Evolutionary conservation across 2,113 vertebrate genomes (phyloP).

Genomic region (Calidris pygmaea): DNA sequence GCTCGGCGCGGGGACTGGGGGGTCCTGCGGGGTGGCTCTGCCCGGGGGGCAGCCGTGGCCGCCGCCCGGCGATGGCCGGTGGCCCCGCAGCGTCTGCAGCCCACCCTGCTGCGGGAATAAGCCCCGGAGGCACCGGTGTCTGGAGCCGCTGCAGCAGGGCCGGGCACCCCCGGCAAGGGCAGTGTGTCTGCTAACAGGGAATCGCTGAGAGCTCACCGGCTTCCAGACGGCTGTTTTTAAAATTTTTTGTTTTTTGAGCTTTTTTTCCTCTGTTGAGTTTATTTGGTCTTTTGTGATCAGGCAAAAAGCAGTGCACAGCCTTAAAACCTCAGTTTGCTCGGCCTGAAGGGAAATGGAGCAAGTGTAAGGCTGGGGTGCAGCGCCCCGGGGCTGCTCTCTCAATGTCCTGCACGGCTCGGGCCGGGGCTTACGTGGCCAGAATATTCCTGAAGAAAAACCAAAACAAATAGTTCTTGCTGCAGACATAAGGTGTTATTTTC

Average conservation of each 20-base stretch:
- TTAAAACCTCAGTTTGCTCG: not conserved
- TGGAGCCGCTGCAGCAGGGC: rapidly evolving
- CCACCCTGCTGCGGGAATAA: rapidly evolving
- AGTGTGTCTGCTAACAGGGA: rapidly evolving
- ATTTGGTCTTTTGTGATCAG: not conserved
- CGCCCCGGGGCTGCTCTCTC: not conserved
- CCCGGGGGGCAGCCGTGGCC: too few relatives aligned
- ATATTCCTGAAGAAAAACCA: not conserved
- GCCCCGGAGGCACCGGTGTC: rapidly evolving
- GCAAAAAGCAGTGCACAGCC: rapidly evolving
- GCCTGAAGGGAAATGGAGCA: not conserved
- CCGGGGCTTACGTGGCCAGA: not conserved
- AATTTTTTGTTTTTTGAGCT: not conserved
- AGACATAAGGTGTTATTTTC: not conserved
- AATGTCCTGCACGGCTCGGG: not conserved
- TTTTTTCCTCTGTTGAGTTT: not conserved
- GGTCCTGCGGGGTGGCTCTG: not conserved
- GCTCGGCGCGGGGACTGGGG: not conserved
- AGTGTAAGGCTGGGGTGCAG: rapidly evolving
- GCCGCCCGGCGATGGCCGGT: not conserved
- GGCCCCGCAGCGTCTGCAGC: not conserved
- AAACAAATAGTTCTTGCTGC: not conserved
- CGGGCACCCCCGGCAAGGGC: not conserved
- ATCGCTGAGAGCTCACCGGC: rapidly evolving
- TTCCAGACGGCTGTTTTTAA: not conserved